Evolutionary conservation across 2,797 vertebrate genomes (phyloP).

Genomic region (Peromyscus eremicus): DNA sequence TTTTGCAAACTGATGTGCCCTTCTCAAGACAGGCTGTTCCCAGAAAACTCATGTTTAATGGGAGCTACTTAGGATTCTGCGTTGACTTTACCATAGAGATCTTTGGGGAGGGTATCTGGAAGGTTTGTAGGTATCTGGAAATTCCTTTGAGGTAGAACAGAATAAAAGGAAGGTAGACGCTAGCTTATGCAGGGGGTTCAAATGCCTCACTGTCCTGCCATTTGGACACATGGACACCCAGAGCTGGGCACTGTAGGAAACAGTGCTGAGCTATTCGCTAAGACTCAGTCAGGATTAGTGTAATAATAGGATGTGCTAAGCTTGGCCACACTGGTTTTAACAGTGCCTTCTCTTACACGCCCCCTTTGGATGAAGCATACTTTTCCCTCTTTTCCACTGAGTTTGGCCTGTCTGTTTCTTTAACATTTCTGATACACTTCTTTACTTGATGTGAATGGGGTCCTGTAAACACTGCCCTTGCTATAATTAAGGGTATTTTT

Average conservation of each 20-base stretch:
- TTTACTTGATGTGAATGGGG: slow-evolving; percentile 46
- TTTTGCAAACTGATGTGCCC: slow-evolving; percentile 84
- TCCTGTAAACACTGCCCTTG: slow-evolving; percentile 67
- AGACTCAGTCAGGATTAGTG: slow-evolving; percentile 62
- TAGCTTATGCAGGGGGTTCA: slow-evolving; percentile 58
- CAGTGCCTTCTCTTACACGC: not conserved
- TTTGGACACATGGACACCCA: not conserved
- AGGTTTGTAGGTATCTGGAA: slow-evolving; percentile 74
- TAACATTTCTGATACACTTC: slow-evolving; percentile 70
- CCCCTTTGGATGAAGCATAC: slow-evolving; percentile 70
- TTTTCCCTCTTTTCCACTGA: slow-evolving; percentile 71
- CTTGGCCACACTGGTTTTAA: not conserved
- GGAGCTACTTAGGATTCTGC: slow-evolving; percentile 84
- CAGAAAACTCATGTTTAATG: slow-evolving; percentile 85
- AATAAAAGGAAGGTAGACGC: slow-evolving; percentile 74
- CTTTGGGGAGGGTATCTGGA: slow-evolving; percentile 77
- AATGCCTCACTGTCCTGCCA: not conserved
- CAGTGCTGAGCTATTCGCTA: not conserved
- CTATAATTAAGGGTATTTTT: slow-evolving; percentile 71
- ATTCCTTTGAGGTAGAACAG: slow-evolving; percentile 71
- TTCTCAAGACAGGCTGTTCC: slow-evolving; percentile 85
- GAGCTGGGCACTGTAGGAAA: slow-evolving; percentile 65
- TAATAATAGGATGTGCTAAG: not conserved
- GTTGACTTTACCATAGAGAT: slow-evolving; percentile 83
- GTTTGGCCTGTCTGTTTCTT: slow-evolving; percentile 64